Percentiles rank a stretch among this genome's conserved stretches.
These are phyloP conservation scores for Pyrocoelia pectoralis DNA, from an alignment of 2,888 invertebrate genomes.

Conservation along the genomic window DNA sequence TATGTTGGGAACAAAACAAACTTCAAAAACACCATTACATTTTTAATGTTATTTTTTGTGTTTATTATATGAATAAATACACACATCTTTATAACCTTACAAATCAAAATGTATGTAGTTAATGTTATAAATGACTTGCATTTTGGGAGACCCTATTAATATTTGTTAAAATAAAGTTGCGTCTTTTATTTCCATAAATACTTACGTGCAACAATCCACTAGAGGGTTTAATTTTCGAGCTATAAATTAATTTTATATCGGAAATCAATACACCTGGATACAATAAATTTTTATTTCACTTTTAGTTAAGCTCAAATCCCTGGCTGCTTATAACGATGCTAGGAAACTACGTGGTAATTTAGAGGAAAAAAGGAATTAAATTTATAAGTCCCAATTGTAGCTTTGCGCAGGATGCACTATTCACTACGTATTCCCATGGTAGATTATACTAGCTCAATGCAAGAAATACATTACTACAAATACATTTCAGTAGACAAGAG, in stretches of 20 bases:
- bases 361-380: no score
- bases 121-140: not conserved
- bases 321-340: no score
- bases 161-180: constrained; percentile 3
- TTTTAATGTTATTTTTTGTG: not conserved
- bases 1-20: constrained; percentile 22
- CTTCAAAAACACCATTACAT: constrained; percentile 12
- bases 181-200: no score
- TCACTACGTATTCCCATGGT: no score
- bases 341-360: no score
- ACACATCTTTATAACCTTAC: not conserved
- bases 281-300: not conserved
- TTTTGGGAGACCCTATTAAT: not conserved
- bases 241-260: not conserved
- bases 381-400: no score
- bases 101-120: not conserved
- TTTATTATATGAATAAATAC: constrained; percentile 3
- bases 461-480: no score
- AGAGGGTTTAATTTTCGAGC: no score
- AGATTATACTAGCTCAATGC: no score
- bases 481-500: no score
- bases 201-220: no score
- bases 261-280: not conserved
- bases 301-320: not conserved
- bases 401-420: no score